Percentiles rank a stretch among this genome's conserved stretches.
Conservation (phyloP, 2,113 vertebrate species). For the Oenanthe melanoleuca region DNA sequence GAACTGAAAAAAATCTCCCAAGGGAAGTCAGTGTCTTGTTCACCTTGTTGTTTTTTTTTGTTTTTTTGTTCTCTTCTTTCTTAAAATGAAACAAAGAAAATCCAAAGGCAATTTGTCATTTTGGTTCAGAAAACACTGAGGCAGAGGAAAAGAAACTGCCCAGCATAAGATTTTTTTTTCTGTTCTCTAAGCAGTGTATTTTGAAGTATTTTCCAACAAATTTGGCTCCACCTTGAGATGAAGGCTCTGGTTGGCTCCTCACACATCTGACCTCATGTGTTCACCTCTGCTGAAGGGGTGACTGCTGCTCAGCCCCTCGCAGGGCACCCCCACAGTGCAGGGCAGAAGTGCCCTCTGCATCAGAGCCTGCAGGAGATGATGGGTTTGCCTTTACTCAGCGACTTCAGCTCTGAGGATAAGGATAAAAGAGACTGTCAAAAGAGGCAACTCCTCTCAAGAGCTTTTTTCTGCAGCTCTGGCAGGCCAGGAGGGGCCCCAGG, state of each 20-base stretch:
- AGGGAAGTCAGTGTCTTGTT: neutral
- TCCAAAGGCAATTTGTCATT: neutral
- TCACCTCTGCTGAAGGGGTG: neutral
- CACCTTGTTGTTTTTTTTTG: neutral
- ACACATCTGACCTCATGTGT: neutral
- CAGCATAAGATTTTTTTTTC: neutral
- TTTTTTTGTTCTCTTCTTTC: neutral
- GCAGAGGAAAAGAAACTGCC: neutral
- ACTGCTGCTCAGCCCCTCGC: neutral
- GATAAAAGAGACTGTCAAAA: neutral
- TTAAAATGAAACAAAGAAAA: neutral
- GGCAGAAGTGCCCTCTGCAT: neutral
- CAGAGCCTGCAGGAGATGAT: neutral
- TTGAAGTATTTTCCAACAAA: neutral
- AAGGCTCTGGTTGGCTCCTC: neutral
- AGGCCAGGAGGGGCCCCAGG: neutral
- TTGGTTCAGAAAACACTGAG: neutral
- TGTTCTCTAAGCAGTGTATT: neutral
- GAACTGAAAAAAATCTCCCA: neutral
- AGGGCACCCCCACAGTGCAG: rapidly evolving
- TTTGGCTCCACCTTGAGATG: neutral
- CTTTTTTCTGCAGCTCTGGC: neutral
- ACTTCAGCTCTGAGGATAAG: neutral
- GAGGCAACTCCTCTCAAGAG: neutral
- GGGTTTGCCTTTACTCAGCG: neutral